Base-by-base conservation (phyloP, 2,113 vertebrate genomes). In the Dromaius novaehollandiae region DNA sequence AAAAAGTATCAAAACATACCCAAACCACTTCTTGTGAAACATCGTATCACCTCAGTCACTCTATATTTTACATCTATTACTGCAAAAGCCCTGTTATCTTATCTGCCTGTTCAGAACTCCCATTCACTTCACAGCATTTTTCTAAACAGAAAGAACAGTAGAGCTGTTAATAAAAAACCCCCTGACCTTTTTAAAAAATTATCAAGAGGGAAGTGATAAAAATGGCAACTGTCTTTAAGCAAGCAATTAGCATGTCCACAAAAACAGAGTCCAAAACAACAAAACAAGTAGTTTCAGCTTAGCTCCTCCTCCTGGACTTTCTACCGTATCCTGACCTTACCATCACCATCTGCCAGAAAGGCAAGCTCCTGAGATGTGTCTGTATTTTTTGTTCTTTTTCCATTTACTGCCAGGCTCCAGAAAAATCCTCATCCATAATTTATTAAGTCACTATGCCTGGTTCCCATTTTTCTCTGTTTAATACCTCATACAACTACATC, bases 171-270 rank as follows among this genome's bases (percentile, higher is more conserved):
- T 60, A 60, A 60, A 60, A 38, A 38, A 38, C n/a, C n/a, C n/a
- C 17, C 25, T 40, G 20, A 32, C 17, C 19, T 18, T 36, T 70
- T 50, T 50, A 24, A 17, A 56, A 74, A 82, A 65, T 78, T 84
- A 76, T 51, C 42, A 44, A 89, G 42, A 61, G 63, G 32, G 70
- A 93, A 91, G 40, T 3, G 6, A 53, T 55, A 94, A 44, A 50
- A 96, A 92, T 9, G 68, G 70, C 86, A 91, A 64, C 65, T 68
- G 19, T 61, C 22, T 86, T 92, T 89, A 82, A 89, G 84, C 83
- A 92, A 90, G 77, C 65, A 87, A 89, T 96, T 53, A 64, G 15
- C 48, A 69, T 44, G 61, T 61, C 30, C 55, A 53, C 46, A 76
- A 63, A 60, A 58, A 7, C 34, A 81, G 79, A 26, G 24, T 75